These are phyloP conservation scores for Atractosteus spatula DNA, from an alignment of 2,113 vertebrate genomes.

Conservation along the genomic window DNA sequence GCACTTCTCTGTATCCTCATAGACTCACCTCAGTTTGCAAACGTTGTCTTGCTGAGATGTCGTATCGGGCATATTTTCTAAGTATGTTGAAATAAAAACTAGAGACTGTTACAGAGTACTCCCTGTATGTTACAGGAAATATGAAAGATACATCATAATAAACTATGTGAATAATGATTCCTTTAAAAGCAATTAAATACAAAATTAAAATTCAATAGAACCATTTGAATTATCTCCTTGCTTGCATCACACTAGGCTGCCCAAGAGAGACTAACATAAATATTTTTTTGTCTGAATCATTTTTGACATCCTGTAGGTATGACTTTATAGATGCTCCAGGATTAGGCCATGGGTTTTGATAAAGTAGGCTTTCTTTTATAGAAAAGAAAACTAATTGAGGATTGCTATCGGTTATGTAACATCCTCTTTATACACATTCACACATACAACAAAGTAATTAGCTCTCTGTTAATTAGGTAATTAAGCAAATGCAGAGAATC, in stretches of 20 bases:
- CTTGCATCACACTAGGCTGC: constrained; percentile 5
- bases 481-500: constrained; percentile 68
- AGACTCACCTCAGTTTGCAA: no score
- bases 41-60: no score
- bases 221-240: constrained; percentile 8
- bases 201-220: constrained; percentile 7
- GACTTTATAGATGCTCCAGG: constrained; percentile 36
- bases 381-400: constrained; percentile 62
- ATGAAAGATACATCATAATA: no score
- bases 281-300: constrained; percentile 28
- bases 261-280: constrained; percentile 18
- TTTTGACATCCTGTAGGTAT: constrained; percentile 29
- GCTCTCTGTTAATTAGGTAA: constrained; percentile 71
- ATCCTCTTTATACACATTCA: constrained; percentile 48
- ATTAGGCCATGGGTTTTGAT: constrained; percentile 51
- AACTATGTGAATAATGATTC: background rate
- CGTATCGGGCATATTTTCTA: no score
- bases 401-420: constrained; percentile 64
- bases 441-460: constrained; percentile 68
- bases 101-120: no score
- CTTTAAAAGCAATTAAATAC: constrained; percentile 19
- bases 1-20: no score
- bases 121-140: no score
- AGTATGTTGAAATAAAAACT: no score
- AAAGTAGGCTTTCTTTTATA: constrained; percentile 37